Conservation (phyloP, 2,113 vertebrate genomes). For the Cynopterus brachyotis region DNA sequence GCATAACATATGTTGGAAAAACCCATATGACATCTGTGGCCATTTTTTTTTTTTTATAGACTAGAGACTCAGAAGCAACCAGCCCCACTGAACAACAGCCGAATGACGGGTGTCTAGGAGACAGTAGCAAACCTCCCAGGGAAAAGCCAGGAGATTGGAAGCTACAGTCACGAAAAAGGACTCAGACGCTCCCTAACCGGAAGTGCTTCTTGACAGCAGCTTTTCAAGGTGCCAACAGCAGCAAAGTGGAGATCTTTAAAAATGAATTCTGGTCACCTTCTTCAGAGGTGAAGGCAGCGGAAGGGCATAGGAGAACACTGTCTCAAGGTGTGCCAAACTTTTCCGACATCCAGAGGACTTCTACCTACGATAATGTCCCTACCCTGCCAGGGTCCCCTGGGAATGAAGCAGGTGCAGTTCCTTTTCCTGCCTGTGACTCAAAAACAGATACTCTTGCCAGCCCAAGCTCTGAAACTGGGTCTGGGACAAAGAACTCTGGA, state of each 20-base stretch:
- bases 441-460: conserved; percentile 62
- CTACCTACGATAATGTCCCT: conserved; percentile 49
- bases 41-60: conserved; percentile 68
- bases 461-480: conserved; percentile 42
- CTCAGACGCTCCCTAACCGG: conserved; percentile 92
- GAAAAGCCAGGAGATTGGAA: conserved; percentile 75
- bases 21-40: background rate
- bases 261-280: conserved; percentile 80
- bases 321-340: conserved; percentile 92
- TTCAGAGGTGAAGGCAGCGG: conserved; percentile 25
- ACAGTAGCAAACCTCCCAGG: background rate
- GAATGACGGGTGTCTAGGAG: background rate
- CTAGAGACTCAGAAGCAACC: conserved; percentile 42
- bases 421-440: conserved; percentile 59
- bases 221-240: conserved; percentile 58
- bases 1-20: background rate
- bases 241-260: conserved; percentile 65
- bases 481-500: conserved; percentile 30
- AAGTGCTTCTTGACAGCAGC: conserved; percentile 79
- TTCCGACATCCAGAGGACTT: conserved; percentile 84
- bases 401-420: background rate
- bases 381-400: background rate
- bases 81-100: conserved; percentile 17
- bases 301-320: conserved; percentile 88
- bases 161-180: conserved; percentile 89